phyloP scores from a whole-genome alignment of 2,113 vertebrate species.

The Mirza zaza region DNA sequence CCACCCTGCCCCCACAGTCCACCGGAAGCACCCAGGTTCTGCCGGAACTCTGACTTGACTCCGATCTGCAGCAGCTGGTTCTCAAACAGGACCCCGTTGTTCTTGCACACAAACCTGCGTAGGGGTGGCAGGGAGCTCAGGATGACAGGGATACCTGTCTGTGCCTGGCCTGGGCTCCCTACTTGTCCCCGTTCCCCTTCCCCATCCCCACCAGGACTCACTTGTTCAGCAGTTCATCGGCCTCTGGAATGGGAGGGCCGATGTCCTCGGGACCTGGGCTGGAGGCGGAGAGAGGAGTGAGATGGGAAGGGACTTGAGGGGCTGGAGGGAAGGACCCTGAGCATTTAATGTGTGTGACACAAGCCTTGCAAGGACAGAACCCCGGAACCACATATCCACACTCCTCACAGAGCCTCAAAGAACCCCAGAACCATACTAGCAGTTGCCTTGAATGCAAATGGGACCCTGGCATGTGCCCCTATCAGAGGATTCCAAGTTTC shows the following conservation, averaged over 20 bases:
- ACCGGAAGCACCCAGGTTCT: slow-evolving; percentile 90
- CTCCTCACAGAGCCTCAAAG: background rate
- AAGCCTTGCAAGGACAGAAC: slow-evolving; percentile 9
- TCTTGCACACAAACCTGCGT: slow-evolving; percentile 95
- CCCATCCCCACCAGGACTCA: slow-evolving; percentile 82
- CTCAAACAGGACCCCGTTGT: slow-evolving; percentile 95
- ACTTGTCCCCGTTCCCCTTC: background rate
- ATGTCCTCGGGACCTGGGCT: slow-evolving; percentile 88
- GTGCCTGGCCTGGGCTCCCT: background rate
- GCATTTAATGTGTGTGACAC: background rate
- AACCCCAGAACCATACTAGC: background rate
- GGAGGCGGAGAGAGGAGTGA: slow-evolving; percentile 64
- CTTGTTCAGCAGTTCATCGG: slow-evolving; percentile 95
- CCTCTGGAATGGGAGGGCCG: slow-evolving; percentile 91
- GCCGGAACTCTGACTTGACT: slow-evolving; percentile 95
- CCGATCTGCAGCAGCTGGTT: slow-evolving; percentile 95
- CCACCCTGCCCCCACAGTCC: background rate
- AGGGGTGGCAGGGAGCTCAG: too few relatives aligned
- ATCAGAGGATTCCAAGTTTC: background rate
- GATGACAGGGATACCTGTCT: background rate
- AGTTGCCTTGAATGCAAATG: background rate
- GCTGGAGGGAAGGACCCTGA: background rate
- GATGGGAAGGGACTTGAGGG: background rate
- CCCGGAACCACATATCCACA: background rate
- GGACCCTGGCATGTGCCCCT: background rate